Percentiles rank a stretch among this genome's conserved stretches.
phyloP scores from a whole-genome alignment of 2,888 invertebrate genomes.

The Tenthredo notha region DNA sequence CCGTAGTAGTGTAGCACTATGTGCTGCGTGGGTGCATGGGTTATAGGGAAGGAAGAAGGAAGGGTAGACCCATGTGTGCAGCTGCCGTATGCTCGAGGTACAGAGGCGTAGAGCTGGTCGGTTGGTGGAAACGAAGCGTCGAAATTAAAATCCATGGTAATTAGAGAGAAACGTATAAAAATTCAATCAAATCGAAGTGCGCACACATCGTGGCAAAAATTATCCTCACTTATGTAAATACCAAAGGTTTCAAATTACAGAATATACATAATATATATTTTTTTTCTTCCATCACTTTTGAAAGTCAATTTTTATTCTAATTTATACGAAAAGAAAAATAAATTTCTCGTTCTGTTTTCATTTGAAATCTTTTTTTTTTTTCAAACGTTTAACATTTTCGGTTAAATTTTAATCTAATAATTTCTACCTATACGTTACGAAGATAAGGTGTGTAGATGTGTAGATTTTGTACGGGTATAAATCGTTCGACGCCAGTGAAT shows the following conservation, averaged over 20 bases:
- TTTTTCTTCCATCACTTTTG: neutral
- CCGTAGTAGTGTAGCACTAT: neutral
- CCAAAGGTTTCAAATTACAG: no score
- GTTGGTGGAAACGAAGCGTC: slow-evolving; percentile 34
- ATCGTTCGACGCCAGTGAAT: slow-evolving; percentile 42
- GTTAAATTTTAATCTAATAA: neutral
- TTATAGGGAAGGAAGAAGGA: neutral
- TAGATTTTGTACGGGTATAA: neutral
- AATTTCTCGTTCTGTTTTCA: neutral
- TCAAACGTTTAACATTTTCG: neutral
- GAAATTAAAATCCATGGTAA: slow-evolving; percentile 48
- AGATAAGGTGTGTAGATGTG: neutral
- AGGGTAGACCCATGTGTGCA: slow-evolving; percentile 26
- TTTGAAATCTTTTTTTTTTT: no score
- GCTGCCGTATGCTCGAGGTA: slow-evolving; percentile 29
- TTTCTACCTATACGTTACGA: neutral
- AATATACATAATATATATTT: neutral
- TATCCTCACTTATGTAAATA: neutral
- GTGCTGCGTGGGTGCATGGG: neutral
- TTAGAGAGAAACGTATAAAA: slow-evolving; percentile 16
- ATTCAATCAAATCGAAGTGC: neutral
- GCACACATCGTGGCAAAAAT: neutral
- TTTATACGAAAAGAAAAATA: neutral
- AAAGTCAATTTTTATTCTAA: neutral
- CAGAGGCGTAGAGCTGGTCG: slow-evolving; percentile 49